These are phyloP conservation scores for Artemia franciscana DNA, from an alignment of 1,140 invertebrate genomes.

Conservation along the genomic window DNA sequence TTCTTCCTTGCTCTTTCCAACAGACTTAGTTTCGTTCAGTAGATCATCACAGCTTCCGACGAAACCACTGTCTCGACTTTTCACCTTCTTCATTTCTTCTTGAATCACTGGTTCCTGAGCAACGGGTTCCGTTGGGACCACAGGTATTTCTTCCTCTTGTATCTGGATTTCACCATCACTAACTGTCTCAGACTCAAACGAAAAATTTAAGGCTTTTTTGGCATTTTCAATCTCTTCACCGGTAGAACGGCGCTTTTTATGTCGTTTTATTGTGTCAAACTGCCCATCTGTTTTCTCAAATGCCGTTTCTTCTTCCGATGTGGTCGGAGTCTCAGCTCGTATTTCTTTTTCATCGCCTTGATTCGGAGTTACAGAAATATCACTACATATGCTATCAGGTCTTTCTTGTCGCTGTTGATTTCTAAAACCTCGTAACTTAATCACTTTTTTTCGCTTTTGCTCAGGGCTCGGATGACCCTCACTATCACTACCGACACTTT, in stretches of 20 bases:
- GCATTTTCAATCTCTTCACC: slow-evolving; percentile 23
- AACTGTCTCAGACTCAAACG: neutral
- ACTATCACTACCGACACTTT: slow-evolving; percentile 56
- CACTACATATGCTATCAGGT: slow-evolving; percentile 10
- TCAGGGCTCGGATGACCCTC: slow-evolving; percentile 63
- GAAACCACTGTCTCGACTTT: slow-evolving; percentile 61
- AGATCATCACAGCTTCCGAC: slow-evolving; percentile 67
- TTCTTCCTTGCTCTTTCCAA: neutral
- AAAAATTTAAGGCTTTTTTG: slow-evolving; percentile 1
- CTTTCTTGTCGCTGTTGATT: neutral
- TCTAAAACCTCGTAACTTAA: slow-evolving; percentile 37
- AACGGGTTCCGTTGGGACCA: neutral
- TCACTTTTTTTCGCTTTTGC: slow-evolving; percentile 48
- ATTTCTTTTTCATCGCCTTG: slow-evolving; percentile 1
- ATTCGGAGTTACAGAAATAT: neutral
- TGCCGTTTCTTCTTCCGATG: slow-evolving; percentile 17
- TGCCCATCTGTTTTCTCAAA: slow-evolving; percentile 41
- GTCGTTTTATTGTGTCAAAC: slow-evolving; percentile 58
- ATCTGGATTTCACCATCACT: no score
- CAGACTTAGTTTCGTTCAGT: slow-evolving; percentile 26
- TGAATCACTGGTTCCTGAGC: neutral
- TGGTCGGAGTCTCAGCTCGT: slow-evolving; percentile 4
- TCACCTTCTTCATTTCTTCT: slow-evolving; percentile 29
- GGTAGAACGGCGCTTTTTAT: slow-evolving; percentile 35
- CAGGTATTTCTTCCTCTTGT: neutral